These are phyloP conservation scores for Apamea monoglypha DNA, from an alignment of 2,888 invertebrate species.

Conservation along the genomic window DNA sequence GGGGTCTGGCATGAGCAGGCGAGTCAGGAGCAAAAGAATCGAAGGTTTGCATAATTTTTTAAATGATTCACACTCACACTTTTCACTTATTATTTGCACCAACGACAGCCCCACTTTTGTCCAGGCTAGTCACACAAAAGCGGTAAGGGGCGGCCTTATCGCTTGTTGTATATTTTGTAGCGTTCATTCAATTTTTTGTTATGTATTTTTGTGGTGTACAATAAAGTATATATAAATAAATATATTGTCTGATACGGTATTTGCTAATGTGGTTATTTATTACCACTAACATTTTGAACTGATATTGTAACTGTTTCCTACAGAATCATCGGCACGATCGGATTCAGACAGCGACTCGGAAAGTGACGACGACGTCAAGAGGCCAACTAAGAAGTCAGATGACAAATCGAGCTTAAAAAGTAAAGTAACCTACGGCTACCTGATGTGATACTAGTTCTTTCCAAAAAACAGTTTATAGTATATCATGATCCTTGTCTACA, in stretches of 20 bases:
- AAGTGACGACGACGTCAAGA: slow-evolving; percentile 87
- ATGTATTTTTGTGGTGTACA: too few relatives aligned
- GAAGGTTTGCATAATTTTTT: slow-evolving; percentile 78
- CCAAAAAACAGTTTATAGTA: slow-evolving; percentile 4
- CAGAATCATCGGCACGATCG: slow-evolving; percentile 85
- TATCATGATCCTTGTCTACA: slow-evolving; percentile 63
- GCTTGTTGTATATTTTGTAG: background rate
- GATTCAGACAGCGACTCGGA: slow-evolving; percentile 89
- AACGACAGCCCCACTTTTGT: too few relatives aligned
- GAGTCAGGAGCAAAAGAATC: slow-evolving; percentile 82
- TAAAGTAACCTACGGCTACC: slow-evolving; percentile 59
- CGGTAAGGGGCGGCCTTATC: background rate
- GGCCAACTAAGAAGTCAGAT: slow-evolving; percentile 83
- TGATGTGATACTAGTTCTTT: background rate
- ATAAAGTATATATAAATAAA: too few relatives aligned
- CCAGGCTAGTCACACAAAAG: background rate
- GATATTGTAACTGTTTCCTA: slow-evolving; percentile 40
- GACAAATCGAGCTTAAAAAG: slow-evolving; percentile 83
- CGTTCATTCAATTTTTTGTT: background rate
- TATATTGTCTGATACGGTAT: background rate
- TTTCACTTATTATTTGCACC: background rate
- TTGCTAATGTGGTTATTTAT: background rate
- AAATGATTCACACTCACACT: background rate
- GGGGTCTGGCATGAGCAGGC: slow-evolving; percentile 86
- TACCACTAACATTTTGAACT: background rate